Conservation (phyloP, 2,797 vertebrate species). For the Microcaecilia unicolor region DNA sequence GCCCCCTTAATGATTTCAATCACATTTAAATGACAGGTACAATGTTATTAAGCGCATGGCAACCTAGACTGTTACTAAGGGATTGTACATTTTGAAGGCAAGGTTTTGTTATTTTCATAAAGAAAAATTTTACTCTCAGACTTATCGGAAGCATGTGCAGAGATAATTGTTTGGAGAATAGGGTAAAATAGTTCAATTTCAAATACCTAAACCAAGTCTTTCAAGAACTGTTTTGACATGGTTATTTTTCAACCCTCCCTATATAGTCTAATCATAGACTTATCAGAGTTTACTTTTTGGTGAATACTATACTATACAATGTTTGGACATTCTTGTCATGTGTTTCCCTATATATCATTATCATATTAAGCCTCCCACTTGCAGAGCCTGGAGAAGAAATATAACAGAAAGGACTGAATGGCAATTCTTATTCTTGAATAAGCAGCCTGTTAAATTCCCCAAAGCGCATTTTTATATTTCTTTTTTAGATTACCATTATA, state of each 20-base stretch:
- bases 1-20: no score
- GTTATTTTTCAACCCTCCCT: constrained; percentile 24
- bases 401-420: constrained; percentile 24
- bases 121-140: no score
- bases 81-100: no score
- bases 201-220: constrained; percentile 22
- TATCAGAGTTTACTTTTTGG: constrained; percentile 30
- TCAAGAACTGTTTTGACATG: constrained; percentile 17
- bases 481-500: no score
- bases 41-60: no score
- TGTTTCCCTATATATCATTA: constrained; percentile 36
- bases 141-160: no score
- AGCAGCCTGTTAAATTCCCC: constrained; percentile 22
- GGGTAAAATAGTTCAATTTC: no score
- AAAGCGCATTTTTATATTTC: no score
- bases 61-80: no score
- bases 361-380: constrained; percentile 39
- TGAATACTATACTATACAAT: constrained; percentile 37
- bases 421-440: constrained; percentile 25
- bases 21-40: no score
- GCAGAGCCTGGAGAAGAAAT: constrained; percentile 29
- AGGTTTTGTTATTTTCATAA: no score
- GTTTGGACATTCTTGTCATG: constrained; percentile 41
- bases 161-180: no score
- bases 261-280: constrained; percentile 27